A percentile compares a stretch with the other conserved stretches of the same genome.
phyloP scores from a whole-genome alignment of 2,797 vertebrate genomes.

The Rhinogobio ventralis region DNA sequence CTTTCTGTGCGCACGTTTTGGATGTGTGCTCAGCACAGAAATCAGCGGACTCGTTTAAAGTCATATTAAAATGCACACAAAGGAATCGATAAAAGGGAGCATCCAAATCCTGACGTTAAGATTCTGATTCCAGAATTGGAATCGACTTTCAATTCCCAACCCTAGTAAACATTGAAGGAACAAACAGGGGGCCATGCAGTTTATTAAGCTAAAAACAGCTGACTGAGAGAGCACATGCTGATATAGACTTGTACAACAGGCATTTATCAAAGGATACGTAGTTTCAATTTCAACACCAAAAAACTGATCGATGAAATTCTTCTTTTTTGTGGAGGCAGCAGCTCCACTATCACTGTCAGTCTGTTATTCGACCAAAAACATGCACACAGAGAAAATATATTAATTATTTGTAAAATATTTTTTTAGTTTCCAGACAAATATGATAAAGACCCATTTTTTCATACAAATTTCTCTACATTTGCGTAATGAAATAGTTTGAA shows the following conservation, averaged over 20 bases:
- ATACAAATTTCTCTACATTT: neutral
- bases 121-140: too few species aligned
- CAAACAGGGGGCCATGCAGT: neutral
- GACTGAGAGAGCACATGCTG: neutral
- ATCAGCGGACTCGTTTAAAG: too few species aligned
- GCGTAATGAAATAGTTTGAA: neutral
- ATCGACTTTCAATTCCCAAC: neutral
- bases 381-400: neutral
- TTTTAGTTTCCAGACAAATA: neutral
- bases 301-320: slow-evolving; percentile 98
- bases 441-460: neutral
- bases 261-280: slow-evolving; percentile 86
- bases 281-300: slow-evolving; percentile 97
- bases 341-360: slow-evolving; percentile 79
- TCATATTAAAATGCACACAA: too few species aligned
- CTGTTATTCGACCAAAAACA: slow-evolving; percentile 67
- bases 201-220: neutral
- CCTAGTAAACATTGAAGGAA: neutral
- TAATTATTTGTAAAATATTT: neutral
- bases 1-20: too few species aligned
- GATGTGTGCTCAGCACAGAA: too few species aligned
- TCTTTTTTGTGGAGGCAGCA: slow-evolving; percentile 85
- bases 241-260: neutral
- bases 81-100: neutral
- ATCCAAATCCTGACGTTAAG: neutral